Conservation (phyloP, 92 coral and sea anemone species). For the Diadumene lineata region DNA sequence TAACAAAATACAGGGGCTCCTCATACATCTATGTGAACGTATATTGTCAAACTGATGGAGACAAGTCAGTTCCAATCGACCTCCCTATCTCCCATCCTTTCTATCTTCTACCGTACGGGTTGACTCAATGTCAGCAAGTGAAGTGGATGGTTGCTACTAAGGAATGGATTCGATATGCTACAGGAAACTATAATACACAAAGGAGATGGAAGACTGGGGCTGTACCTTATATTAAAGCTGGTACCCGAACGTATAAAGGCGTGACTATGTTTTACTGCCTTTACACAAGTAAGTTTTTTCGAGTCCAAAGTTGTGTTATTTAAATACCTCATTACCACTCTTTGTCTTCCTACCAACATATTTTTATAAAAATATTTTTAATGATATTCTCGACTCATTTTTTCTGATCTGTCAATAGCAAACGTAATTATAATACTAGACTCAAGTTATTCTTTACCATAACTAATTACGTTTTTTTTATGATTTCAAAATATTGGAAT, state of each 20-base stretch:
- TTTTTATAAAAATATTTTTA: too few species aligned
- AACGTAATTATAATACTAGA: too few species aligned
- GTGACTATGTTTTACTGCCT: conserved; percentile 44
- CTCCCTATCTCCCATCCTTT: conserved; percentile 57
- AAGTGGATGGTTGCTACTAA: conserved; percentile 54
- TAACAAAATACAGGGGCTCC: not conserved
- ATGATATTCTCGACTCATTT: too few species aligned
- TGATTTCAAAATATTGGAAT: too few species aligned
- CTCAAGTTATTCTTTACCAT: too few species aligned
- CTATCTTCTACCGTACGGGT: conserved; percentile 57
- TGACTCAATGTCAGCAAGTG: conserved; percentile 61
- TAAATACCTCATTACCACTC: too few species aligned
- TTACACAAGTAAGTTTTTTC: conserved; percentile 34
- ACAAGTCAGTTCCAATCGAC: conserved; percentile 27
- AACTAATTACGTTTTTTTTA: too few species aligned
- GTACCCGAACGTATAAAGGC: conserved; percentile 3
- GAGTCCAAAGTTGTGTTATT: not conserved
- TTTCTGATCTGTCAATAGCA: too few species aligned
- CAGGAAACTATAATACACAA: conserved; percentile 3
- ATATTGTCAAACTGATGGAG: conserved; percentile 48
- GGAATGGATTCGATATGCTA: conserved; percentile 53
- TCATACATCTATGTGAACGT: conserved; percentile 6
- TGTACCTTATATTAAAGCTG: not conserved
- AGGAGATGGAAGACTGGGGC: not conserved
- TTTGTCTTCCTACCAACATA: too few species aligned